Percentiles rank a stretch among this genome's conserved stretches.
Conservation (phyloP, 2,113 vertebrate genomes). For the Mustelus asterias region DNA sequence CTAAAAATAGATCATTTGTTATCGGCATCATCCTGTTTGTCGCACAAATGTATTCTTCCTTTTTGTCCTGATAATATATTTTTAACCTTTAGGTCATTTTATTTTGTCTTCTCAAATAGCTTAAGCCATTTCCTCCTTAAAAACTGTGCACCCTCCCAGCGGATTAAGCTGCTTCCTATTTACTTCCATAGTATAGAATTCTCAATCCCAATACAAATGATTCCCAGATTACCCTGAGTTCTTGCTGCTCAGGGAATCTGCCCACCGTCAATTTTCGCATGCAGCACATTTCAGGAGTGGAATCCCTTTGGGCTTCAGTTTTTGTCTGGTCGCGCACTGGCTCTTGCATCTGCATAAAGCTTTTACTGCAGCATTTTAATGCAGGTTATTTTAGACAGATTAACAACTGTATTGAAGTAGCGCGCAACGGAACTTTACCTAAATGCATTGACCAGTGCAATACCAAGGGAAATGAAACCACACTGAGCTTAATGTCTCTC, state of each 20-base stretch:
- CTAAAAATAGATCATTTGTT: conserved; percentile 15
- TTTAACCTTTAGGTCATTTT: background rate
- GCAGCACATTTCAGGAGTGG: background rate
- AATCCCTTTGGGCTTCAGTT: background rate
- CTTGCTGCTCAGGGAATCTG: background rate
- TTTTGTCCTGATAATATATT: background rate
- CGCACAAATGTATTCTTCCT: background rate
- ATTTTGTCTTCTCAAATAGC: background rate
- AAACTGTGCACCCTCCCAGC: background rate
- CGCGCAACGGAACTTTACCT: background rate
- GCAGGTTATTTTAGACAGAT: background rate
- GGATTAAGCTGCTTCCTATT: background rate
- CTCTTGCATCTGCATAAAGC: background rate
- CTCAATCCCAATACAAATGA: background rate
- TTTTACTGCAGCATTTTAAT: background rate
- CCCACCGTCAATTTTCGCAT: background rate
- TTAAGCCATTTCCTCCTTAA: background rate
- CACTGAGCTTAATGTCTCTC: background rate
- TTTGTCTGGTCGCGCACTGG: background rate
- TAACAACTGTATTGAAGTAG: background rate
- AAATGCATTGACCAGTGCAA: background rate
- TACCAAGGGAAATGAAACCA: background rate
- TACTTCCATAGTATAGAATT: background rate
- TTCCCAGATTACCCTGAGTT: conserved; percentile 12
- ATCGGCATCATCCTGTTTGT: background rate